A percentile compares a stretch with the other conserved stretches of the same genome.
phyloP scores from a whole-genome alignment of 2,797 vertebrate species.

The Enteromius argenteus region DNA sequence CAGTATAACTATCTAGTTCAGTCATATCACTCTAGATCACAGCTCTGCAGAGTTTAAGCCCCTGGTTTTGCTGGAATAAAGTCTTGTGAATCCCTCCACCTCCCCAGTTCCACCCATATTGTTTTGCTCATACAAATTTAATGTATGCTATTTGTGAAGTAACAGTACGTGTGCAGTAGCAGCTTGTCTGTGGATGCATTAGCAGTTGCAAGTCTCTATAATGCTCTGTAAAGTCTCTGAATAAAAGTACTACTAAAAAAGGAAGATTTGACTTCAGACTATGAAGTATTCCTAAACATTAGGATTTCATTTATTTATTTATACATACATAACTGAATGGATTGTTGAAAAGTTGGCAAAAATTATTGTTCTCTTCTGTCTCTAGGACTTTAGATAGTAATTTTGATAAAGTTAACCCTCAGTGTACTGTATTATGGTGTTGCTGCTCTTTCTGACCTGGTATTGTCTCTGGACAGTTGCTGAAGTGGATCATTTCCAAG shows the following conservation, averaged over 20 bases:
- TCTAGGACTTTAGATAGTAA: not conserved
- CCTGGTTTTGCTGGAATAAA: not conserved
- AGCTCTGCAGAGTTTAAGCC: too few species aligned
- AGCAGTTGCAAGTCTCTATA: not conserved
- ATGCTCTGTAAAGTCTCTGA: not conserved
- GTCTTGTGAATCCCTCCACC: not conserved
- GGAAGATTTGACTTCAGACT: not conserved
- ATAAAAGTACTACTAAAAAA: not conserved
- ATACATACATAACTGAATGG: not conserved
- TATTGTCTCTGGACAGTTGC: not conserved
- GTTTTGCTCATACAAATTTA: not conserved
- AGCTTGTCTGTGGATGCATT: not conserved
- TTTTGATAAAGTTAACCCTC: not conserved
- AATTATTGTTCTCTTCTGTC: not conserved
- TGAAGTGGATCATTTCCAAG: constrained; percentile 16
- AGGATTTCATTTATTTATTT: not conserved
- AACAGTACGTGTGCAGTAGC: not conserved
- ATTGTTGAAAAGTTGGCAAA: constrained; percentile 3
- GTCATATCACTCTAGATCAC: not conserved
- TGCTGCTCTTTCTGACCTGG: not conserved
- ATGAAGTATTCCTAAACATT: not conserved
- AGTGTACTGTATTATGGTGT: not conserved
- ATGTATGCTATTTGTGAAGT: not conserved
- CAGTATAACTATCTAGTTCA: not conserved
- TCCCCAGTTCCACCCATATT: not conserved